These are phyloP conservation scores for Notothenia rossii DNA, from an alignment of 2,113 vertebrate species.

Conservation along the genomic window DNA sequence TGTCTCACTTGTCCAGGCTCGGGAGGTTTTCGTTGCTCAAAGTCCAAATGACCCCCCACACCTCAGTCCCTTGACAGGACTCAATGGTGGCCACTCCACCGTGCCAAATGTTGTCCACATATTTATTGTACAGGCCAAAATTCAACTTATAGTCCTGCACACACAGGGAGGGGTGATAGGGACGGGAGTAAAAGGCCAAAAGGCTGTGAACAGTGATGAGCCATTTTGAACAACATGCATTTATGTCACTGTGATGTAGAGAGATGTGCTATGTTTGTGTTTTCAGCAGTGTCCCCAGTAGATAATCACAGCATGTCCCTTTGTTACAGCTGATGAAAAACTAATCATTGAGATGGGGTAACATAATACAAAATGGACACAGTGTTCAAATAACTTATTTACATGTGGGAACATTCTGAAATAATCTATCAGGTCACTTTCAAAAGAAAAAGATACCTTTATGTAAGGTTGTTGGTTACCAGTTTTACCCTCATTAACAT, in stretches of 20 bases:
- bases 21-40: conserved; percentile 84
- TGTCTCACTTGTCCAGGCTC: conserved; percentile 87
- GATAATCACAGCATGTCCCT: not conserved
- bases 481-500: too few species aligned
- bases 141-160: conserved; percentile 87
- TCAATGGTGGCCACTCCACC: conserved; percentile 92
- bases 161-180: not conserved
- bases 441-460: not conserved
- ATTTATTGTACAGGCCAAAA: conserved; percentile 87
- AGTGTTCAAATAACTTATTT: not conserved
- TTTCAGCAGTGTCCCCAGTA: not conserved
- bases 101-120: conserved; percentile 85
- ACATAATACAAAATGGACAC: too few species aligned
- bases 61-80: conserved; percentile 87
- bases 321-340: conserved; percentile 40
- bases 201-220: not conserved
- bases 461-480: not conserved
- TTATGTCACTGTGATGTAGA: conserved; percentile 24
- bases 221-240: conserved; percentile 20
- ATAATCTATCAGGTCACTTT: too few species aligned
- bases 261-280: conserved; percentile 18
- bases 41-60: conserved; percentile 96
- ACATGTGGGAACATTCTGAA: not conserved
- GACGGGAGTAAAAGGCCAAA: not conserved
- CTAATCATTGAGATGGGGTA: not conserved